phyloP scores from a whole-genome alignment of 2,888 invertebrate genomes.

The Sycophila texana region DNA sequence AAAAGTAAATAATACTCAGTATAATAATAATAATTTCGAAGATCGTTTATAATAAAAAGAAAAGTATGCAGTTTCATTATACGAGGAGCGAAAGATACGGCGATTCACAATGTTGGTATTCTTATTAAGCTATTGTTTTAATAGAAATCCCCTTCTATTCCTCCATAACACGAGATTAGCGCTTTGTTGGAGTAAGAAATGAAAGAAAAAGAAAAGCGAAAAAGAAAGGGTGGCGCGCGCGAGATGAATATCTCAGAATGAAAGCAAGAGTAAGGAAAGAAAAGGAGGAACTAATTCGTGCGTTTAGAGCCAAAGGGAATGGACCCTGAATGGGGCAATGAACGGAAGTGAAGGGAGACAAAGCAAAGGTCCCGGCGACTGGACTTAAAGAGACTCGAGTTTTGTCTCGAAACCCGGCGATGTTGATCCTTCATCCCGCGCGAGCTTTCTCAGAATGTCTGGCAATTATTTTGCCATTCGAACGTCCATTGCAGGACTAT shows the following conservation, averaged over 20 bases:
- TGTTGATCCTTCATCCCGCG: conserved; percentile 4
- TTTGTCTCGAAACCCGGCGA: conserved; percentile 30
- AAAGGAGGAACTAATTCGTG: conserved; percentile 45
- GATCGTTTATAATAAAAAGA: too few relatives aligned
- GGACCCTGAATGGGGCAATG: conserved; percentile 44
- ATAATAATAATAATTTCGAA: too few relatives aligned
- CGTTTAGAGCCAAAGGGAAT: conserved; percentile 47
- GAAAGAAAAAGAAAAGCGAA: conserved; percentile 14
- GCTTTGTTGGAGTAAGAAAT: conserved; percentile 36
- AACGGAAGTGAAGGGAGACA: conserved; percentile 35
- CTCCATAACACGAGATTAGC: conserved; percentile 23
- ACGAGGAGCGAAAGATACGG: too few relatives aligned
- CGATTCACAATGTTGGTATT: background rate
- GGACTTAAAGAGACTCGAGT: conserved; percentile 15
- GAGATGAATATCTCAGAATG: conserved; percentile 47
- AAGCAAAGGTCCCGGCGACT: conserved; percentile 34
- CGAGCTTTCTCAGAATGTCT: conserved; percentile 1
- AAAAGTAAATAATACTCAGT: too few relatives aligned
- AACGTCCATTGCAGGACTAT: background rate
- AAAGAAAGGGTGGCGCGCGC: conserved; percentile 5
- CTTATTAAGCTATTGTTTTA: conserved; percentile 6
- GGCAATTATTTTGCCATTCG: conserved; percentile 42
- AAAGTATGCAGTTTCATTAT: background rate
- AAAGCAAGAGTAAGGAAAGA: conserved; percentile 20
- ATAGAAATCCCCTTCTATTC: conserved; percentile 10